phyloP scores from a whole-genome alignment of 2,888 invertebrate species.

The Ectropis crepuscularia region DNA sequence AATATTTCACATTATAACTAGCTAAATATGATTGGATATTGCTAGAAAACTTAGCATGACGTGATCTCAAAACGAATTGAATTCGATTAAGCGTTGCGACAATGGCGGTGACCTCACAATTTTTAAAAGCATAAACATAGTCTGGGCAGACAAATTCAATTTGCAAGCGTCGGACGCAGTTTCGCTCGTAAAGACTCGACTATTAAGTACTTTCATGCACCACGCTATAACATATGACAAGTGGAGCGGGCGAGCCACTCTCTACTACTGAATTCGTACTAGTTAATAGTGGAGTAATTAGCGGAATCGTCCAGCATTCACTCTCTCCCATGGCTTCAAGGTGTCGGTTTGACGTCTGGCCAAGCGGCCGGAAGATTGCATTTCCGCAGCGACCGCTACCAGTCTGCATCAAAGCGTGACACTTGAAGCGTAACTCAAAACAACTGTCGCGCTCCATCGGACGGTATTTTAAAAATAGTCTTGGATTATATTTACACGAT shows the following conservation, averaged over 20 bases:
- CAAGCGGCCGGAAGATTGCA: constrained; percentile 46
- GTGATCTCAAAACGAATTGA: constrained; percentile 24
- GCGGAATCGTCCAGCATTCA: constrained; percentile 65
- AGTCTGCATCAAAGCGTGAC: constrained; percentile 43
- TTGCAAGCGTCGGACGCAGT: constrained; percentile 52
- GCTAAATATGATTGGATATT: constrained; percentile 8
- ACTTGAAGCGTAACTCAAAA: constrained; percentile 41
- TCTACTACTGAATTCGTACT: constrained; percentile 77
- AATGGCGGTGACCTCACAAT: constrained; percentile 26
- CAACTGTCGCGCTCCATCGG: constrained; percentile 17
- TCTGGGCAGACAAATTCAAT: constrained; percentile 51
- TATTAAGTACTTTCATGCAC: constrained; percentile 76
- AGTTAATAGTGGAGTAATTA: constrained; percentile 78
- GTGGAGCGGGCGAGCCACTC: constrained; percentile 81
- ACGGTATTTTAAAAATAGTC: constrained; percentile 5
- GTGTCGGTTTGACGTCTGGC: constrained; percentile 37
- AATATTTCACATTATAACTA: constrained; percentile 14
- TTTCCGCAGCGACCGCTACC: constrained; percentile 46
- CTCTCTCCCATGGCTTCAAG: constrained; percentile 61
- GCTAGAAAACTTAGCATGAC: constrained; percentile 5
- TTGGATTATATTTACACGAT: constrained; percentile 2
- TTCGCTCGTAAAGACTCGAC: constrained; percentile 64
- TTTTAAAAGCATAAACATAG: constrained; percentile 46
- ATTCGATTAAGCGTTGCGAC: constrained; percentile 25
- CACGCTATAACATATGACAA: constrained; percentile 79